Conservation (phyloP, 2,113 vertebrate genomes). For the Rhizomys pruinosus region DNA sequence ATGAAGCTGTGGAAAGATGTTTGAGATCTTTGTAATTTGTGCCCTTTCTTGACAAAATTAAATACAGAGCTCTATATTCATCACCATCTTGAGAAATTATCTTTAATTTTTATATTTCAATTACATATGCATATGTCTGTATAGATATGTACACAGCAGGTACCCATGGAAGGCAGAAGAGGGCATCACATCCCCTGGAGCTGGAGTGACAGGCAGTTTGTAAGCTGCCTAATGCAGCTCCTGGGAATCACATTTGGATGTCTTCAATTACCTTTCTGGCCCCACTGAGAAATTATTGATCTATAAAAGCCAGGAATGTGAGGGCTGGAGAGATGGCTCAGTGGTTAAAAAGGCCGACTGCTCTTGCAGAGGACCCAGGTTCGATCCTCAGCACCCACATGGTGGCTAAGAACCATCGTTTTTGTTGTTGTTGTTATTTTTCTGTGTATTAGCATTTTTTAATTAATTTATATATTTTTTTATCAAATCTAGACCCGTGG, state of each 20-base stretch:
- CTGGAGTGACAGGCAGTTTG: background rate
- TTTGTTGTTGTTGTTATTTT: too few relatives aligned
- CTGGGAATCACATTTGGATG: background rate
- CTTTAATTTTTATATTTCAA: too few relatives aligned
- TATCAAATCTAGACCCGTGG: too few relatives aligned
- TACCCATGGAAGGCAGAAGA: background rate
- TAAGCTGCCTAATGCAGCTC: background rate
- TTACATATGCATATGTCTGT: background rate
- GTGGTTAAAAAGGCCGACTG: too few relatives aligned
- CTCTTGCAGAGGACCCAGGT: too few relatives aligned
- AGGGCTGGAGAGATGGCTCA: background rate
- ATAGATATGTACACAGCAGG: background rate
- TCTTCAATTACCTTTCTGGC: background rate
- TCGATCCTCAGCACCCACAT: too few relatives aligned
- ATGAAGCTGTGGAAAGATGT: background rate
- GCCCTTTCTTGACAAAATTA: slow-evolving; percentile 38
- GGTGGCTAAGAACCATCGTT: too few relatives aligned
- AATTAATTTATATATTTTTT: too few relatives aligned
- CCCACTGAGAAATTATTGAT: background rate
- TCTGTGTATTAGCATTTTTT: too few relatives aligned
- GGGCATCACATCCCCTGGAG: background rate
- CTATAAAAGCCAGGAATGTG: background rate
- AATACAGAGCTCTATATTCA: background rate
- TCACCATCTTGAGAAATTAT: slow-evolving; percentile 37
- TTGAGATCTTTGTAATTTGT: slow-evolving; percentile 11